Evolutionary conservation across 2,888 invertebrate genomes (phyloP).

Genomic region (Lasiommata megera): DNA sequence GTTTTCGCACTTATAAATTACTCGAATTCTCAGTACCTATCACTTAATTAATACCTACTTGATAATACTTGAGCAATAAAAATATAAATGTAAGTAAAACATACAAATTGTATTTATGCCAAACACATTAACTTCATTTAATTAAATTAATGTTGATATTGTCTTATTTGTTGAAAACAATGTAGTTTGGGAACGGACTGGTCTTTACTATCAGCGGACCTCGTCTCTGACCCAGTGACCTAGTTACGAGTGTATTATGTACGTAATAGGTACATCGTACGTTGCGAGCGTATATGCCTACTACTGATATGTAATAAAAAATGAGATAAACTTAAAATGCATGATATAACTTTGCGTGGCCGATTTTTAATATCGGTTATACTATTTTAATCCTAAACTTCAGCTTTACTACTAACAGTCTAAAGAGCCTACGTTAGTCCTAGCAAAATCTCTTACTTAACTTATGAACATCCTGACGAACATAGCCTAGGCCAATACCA

Average conservation of each 20-base stretch:
- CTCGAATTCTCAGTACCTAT: no score
- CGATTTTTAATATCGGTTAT: no score
- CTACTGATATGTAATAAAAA: not conserved
- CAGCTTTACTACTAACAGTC: no score
- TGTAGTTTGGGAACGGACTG: slow-evolving; percentile 63
- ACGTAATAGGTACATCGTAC: slow-evolving; percentile 38
- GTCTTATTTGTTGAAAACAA: slow-evolving; percentile 37
- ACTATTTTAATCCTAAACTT: no score
- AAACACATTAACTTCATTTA: slow-evolving; percentile 13
- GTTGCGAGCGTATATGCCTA: slow-evolving; percentile 17
- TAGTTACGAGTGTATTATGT: slow-evolving; percentile 76
- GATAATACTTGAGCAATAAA: not conserved
- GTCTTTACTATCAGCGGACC: slow-evolving; percentile 42
- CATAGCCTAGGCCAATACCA: no score
- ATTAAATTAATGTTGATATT: slow-evolving; percentile 12
- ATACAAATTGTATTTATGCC: not conserved
- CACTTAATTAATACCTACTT: no score
- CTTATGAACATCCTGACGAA: no score
- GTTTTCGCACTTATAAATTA: no score
- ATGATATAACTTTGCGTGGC: not conserved
- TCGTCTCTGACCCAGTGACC: slow-evolving; percentile 85
- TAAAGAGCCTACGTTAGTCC: no score
- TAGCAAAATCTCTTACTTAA: no score
- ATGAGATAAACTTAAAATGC: not conserved
- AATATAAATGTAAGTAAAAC: not conserved